Base-by-base conservation (phyloP, 2,113 vertebrate genomes). In the Callipepla squamata region DNA sequence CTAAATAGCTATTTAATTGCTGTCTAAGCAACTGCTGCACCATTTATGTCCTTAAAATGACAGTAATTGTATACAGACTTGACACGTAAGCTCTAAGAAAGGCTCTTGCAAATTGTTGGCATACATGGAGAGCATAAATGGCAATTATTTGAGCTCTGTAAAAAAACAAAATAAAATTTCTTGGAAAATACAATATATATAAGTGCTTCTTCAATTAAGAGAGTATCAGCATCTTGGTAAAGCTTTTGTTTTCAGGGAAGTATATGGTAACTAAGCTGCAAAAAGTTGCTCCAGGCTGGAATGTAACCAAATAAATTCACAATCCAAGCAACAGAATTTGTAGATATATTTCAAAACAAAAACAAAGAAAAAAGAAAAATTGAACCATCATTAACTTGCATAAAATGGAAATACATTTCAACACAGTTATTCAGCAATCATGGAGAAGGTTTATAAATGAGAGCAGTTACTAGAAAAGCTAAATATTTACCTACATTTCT, bases 1-100 rank as follows among this genome's bases (percentile, higher is more conserved):
- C 61, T 62, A 79, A 91, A 83, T 61, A 87, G 69, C 40, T 75
- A 45, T 88, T 84, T 88, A 76, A 90, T 53, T 86, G 93, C 36
- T 62, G 58, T 48, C 78, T 82, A 59, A 94, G 40, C 20, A 80
- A 84, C 61, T n/a, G 26, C 26, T 4, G 55, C 7, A 1, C 84
- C 51, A 50, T 74, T 96, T 72, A 55, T 21, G 1, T 91, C 80
- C 74, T 90, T 85, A 40, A 40, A 45, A 58, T 69, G 63, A 66
- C 32, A 75, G 51, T 69, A 82, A 89, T 85, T 80, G 16, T 63
- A 26, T 21, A 50, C 28, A 58, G n/a, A 53, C 40, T 69, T 84
- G 63, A 75, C 40, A 34, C 1, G 30, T 72, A 72, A 70, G 30
- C 44, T 85, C 15, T 47, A 81, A 79, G 79, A 72, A 55, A 89